Evolutionary conservation across 2,888 invertebrate species (phyloP).

Genomic region (Chalcis sispes): DNA sequence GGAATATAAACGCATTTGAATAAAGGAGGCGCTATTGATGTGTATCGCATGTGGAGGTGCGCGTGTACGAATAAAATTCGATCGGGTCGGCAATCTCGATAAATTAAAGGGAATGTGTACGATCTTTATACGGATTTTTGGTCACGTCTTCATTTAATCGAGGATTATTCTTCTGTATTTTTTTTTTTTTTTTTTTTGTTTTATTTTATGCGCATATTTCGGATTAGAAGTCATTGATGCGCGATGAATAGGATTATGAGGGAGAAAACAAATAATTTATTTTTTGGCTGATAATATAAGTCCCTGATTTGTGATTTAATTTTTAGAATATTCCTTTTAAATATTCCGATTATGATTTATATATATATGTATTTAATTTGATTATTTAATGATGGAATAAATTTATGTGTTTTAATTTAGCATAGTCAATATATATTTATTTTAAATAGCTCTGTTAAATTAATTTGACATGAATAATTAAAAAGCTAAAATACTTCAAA

Average conservation of each 20-base stretch:
- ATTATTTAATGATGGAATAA: no score
- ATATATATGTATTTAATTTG: no score
- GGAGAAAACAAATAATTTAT: conserved; percentile 25
- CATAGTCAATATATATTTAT: no score
- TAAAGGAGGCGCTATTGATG: not conserved
- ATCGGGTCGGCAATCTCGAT: conserved; percentile 28
- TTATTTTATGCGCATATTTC: conserved; percentile 5
- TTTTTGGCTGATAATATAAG: conserved; percentile 1
- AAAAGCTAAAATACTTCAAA: no score
- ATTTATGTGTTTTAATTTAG: no score
- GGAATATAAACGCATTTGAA: conserved; percentile 37
- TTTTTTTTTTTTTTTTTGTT: conserved; percentile 7
- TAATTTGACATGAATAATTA: no score
- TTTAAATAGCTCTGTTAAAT: no score
- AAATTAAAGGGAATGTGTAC: conserved; percentile 19
- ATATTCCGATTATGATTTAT: not conserved
- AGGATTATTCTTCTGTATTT: conserved; percentile 12
- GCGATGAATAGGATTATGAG: conserved; percentile 16
- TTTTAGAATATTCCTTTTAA: not conserved
- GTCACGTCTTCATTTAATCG: conserved; percentile 34
- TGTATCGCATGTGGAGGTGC: not conserved
- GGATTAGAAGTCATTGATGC: conserved; percentile 8
- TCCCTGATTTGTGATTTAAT: not conserved
- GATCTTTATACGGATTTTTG: conserved; percentile 11
- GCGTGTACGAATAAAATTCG: not conserved